Evolutionary conservation across 2,888 invertebrate genomes (phyloP).

Genomic region (Machimus atricapillus): DNA sequence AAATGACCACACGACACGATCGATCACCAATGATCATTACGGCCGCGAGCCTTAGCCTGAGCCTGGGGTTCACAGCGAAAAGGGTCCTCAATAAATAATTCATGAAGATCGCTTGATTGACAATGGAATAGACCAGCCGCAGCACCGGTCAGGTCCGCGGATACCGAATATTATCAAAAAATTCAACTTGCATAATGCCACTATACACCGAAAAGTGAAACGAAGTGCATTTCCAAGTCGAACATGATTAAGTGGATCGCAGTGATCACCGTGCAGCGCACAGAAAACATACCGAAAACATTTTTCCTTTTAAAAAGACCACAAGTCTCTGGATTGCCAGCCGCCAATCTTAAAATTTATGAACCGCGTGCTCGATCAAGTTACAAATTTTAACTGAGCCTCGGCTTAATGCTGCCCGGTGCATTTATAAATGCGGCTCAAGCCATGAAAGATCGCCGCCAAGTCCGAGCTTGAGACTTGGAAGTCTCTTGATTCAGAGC

Average conservation of each 20-base stretch:
- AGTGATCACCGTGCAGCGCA: not conserved
- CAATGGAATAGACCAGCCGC: conserved; percentile 1
- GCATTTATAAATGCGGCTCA: conserved; percentile 48
- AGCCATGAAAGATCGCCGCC: conserved; percentile 11
- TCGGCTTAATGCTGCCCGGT: conserved; percentile 46
- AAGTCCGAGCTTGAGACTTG: conserved; percentile 16
- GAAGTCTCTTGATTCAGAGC: not conserved
- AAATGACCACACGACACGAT: conserved; percentile 33
- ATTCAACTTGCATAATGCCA: not conserved
- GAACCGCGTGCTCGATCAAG: conserved; percentile 46
- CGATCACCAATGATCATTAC: conserved; percentile 14
- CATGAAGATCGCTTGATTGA: conserved; percentile 40
- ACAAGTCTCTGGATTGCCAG: not conserved
- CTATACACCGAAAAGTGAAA: conserved; percentile 21
- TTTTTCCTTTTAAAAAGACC: conserved; percentile 2
- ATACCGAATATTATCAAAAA: conserved; percentile 28
- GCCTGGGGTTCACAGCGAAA: not conserved
- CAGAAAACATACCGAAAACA: conserved; percentile 45
- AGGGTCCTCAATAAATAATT: conserved; percentile 30
- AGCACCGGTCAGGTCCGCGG: not conserved
- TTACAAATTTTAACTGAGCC: conserved; percentile 50
- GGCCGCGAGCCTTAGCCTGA: not conserved
- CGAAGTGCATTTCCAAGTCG: not conserved
- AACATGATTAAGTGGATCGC: conserved; percentile 24
- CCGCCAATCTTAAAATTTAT: conserved; percentile 12